phyloP scores from a whole-genome alignment of 2,888 invertebrate species.

The Frankliniella fusca region DNA sequence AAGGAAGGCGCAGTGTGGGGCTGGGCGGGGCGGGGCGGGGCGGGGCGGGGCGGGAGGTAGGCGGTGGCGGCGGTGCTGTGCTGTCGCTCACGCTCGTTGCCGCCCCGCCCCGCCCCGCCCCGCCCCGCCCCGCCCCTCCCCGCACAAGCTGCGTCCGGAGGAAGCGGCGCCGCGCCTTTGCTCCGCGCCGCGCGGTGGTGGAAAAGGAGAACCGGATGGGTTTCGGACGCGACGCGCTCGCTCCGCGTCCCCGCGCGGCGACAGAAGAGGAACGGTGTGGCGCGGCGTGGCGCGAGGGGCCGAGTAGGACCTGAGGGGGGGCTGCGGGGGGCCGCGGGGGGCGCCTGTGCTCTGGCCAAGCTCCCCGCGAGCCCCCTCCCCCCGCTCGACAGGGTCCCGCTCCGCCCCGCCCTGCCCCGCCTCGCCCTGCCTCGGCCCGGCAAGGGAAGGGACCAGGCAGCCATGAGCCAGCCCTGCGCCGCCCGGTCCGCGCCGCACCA shows the following conservation, averaged over 20 bases:
- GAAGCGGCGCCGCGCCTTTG: too few relatives aligned
- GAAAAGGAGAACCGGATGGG: too few relatives aligned
- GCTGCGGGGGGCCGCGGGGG: neutral
- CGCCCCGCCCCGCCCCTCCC: constrained; percentile 11
- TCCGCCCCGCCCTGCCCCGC: too few relatives aligned
- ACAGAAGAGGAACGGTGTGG: neutral
- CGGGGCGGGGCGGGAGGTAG: neutral
- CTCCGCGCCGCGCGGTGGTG: too few relatives aligned
- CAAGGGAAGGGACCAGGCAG: too few relatives aligned
- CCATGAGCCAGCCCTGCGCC: neutral
- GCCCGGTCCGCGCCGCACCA: neutral
- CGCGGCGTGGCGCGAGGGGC: neutral
- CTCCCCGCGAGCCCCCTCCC: too few relatives aligned
- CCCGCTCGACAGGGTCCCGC: neutral
- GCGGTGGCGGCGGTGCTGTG: neutral
- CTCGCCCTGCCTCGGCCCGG: neutral
- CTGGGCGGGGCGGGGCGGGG: neutral
- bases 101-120: neutral
- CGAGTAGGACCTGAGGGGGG: neutral
- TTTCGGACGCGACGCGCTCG: neutral
- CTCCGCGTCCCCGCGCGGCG: neutral
- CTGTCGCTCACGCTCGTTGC: constrained; percentile 18
- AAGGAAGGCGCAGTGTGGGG: neutral
- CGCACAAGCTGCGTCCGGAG: neutral
- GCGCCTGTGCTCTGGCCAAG: neutral